These are phyloP conservation scores for Zaprionus davidi DNA, from an alignment of 1,140 invertebrate genomes.

Conservation along the genomic window DNA sequence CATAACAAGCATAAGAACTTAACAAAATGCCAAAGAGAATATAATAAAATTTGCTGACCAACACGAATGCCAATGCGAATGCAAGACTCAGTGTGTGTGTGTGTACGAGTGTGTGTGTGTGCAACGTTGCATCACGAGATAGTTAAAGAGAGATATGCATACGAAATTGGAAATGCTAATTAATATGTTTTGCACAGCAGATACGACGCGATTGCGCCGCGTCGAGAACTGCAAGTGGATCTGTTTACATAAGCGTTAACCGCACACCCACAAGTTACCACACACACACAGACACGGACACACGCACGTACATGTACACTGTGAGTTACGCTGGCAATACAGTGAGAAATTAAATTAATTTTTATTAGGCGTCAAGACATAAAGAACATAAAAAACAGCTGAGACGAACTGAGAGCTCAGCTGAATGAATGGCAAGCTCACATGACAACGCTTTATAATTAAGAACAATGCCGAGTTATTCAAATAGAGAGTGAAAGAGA, in stretches of 20 bases:
- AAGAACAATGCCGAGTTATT: slow-evolving; percentile 79
- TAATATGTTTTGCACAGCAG: slow-evolving; percentile 81
- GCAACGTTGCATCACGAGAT: slow-evolving; percentile 79
- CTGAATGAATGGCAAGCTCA: slow-evolving; percentile 77
- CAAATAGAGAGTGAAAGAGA: slow-evolving; percentile 39
- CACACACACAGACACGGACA: slow-evolving; percentile 9
- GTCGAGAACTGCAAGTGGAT: slow-evolving; percentile 58
- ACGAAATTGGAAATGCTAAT: slow-evolving; percentile 81
- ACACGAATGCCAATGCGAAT: slow-evolving; percentile 38
- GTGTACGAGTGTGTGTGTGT: slow-evolving; percentile 44
- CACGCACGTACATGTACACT: slow-evolving; percentile 35
- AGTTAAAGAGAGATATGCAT: slow-evolving; percentile 77
- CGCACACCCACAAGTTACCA: slow-evolving; percentile 42
- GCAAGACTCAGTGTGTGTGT: slow-evolving; percentile 9
- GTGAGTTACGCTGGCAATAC: slow-evolving; percentile 23
- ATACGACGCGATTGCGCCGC: slow-evolving; percentile 55
- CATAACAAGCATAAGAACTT: neutral
- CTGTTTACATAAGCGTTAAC: slow-evolving; percentile 77
- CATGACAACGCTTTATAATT: slow-evolving; percentile 82
- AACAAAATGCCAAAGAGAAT: slow-evolving; percentile 32
- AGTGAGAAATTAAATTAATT: slow-evolving; percentile 78
- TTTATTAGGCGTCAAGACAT: slow-evolving; percentile 80
- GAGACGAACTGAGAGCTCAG: slow-evolving; percentile 38
- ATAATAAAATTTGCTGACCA: slow-evolving; percentile 62
- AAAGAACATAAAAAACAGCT: slow-evolving; percentile 75